Base-by-base conservation (phyloP, 2,797 vertebrate species). In the Micromesistius poutassou region DNA sequence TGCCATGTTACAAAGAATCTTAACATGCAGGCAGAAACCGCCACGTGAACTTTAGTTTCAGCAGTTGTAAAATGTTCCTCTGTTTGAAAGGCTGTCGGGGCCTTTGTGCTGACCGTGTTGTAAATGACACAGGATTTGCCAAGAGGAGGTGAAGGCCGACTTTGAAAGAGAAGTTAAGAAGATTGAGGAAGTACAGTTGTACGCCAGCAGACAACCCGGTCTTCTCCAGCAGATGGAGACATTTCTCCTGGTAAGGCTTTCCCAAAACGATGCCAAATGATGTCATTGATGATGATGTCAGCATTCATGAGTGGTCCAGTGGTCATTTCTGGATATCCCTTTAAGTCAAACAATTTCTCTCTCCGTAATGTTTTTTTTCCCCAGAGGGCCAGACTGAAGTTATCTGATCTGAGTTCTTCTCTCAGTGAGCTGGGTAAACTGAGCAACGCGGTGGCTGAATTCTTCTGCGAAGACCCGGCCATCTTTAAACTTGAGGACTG, bases 401-500 rank as follows among this genome's bases (percentile, higher is more conserved):
- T 95, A 72, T 78, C 75, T 0, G 85, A 90, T 0, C 70, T 94
- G n/a, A 83, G 91, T 25, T 77, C 74, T 0, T 89, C 82, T 5
- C 80, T 94, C 25, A 86, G 78, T 38, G 86, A 87, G 33, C 89
- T 96, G 0, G 76, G 82, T 2, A 73, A 79, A 6, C n/a, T 90
- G 38, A 92, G 87, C 3, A 30, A 77, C 0, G 72, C 89, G 0
- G 91, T 96, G 1, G 93, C 93, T 0, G 94, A 95, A 76, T 96
- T 88, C 79, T 94, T 95, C 87, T 96, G 96, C 79, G 95, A 96
- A 86, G 96, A 96, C 30, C 90, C 93, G 1, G 74, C 81, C 1
- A 77, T 84, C 9, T 95, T 96, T 83, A 93, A 91, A 71, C 85
- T 96, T 78, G 93, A 94, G 25, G 95, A 95, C 80, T 94, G 95